phyloP scores from a whole-genome alignment of 2,888 invertebrate genomes.

The Eucera pruinosa region DNA sequence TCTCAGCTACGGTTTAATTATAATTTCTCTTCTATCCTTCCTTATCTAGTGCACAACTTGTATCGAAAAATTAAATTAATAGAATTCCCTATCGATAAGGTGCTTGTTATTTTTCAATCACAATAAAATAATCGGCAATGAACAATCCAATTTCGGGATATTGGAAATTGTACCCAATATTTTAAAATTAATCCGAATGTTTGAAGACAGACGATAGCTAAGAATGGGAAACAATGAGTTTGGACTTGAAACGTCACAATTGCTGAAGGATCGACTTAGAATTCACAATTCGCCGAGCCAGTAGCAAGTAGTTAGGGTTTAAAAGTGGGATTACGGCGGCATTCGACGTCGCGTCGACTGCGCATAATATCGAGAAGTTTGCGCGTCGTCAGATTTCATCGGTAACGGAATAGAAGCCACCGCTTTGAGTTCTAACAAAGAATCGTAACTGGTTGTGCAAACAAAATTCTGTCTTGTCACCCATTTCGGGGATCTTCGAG shows the following conservation, averaged over 20 bases:
- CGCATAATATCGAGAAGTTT: conserved; percentile 56
- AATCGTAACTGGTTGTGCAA: conserved; percentile 60
- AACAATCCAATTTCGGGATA: not conserved
- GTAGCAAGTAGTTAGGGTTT: conserved; percentile 36
- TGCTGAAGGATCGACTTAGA: conserved; percentile 32
- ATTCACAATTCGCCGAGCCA: conserved; percentile 31
- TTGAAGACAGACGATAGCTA: not conserved
- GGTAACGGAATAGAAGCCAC: conserved; percentile 46
- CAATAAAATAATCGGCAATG: not conserved
- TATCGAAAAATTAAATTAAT: no score
- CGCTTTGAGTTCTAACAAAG: conserved; percentile 17
- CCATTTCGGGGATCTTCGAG: conserved; percentile 42
- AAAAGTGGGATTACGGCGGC: conserved; percentile 39
- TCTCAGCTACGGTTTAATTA: conserved; percentile 29
- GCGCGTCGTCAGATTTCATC: conserved; percentile 63
- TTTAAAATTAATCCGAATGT: no score
- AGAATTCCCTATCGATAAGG: not conserved
- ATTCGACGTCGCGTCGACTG: conserved; percentile 26
- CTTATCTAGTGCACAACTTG: no score
- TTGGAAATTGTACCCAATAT: not conserved
- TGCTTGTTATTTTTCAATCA: not conserved
- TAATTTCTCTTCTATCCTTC: no score
- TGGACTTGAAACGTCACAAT: conserved; percentile 43
- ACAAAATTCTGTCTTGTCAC: conserved; percentile 59
- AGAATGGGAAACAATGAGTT: conserved; percentile 25